A percentile compares a stretch with the other conserved stretches of the same genome.
Conservation (phyloP, 2,113 vertebrate genomes). For the Bubo scandiacus region DNA sequence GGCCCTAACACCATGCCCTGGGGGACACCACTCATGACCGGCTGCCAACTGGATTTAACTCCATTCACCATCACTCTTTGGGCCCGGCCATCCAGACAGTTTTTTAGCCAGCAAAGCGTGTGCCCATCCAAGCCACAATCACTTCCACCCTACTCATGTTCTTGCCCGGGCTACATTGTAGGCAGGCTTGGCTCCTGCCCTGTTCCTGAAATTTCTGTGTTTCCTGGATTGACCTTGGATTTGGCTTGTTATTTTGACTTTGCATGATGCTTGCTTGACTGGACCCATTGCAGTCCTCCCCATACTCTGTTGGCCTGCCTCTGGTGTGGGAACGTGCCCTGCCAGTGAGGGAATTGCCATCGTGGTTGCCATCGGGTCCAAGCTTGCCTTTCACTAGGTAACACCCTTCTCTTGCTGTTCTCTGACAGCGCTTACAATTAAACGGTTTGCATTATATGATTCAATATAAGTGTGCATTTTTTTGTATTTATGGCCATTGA, state of each 20-base stretch:
- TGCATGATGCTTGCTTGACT: neutral
- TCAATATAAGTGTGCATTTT: neutral
- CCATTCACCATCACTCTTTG: no score
- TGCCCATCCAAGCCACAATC: no score
- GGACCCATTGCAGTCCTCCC: fast-evolving
- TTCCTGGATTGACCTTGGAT: neutral
- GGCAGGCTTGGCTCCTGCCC: neutral
- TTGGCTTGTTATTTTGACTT: neutral
- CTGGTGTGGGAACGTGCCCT: no score
- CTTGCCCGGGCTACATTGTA: neutral
- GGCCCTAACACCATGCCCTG: no score
- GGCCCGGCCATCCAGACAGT: no score
- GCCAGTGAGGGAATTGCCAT: neutral
- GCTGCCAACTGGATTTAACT: no score
- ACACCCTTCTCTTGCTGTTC: neutral
- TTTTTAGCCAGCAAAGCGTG: no score
- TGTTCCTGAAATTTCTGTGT: neutral
- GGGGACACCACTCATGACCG: no score
- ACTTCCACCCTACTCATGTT: neutral
- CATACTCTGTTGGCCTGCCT: neutral
- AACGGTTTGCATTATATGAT: neutral
- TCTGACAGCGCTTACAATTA: neutral
- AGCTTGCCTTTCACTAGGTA: neutral
- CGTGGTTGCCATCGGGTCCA: fast-evolving
- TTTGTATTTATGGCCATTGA: neutral